Percentiles rank a stretch among this genome's conserved stretches.
phyloP scores from a whole-genome alignment of 2,113 vertebrate genomes.

The Papio anubis region DNA sequence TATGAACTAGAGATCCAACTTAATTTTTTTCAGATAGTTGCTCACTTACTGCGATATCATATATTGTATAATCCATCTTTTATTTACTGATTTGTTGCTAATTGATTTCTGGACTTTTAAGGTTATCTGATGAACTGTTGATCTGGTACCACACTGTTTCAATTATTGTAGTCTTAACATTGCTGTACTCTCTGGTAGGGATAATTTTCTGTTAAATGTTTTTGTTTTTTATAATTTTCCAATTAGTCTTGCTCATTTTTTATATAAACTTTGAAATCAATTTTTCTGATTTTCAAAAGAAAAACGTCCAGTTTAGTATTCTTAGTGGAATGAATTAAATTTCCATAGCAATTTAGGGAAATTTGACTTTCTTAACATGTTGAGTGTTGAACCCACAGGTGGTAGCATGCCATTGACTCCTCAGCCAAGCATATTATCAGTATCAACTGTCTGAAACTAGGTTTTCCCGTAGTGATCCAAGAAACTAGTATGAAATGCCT shows the following conservation, averaged over 20 bases:
- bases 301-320: not conserved
- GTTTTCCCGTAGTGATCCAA: not conserved
- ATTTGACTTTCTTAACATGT: not conserved
- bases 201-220: not conserved
- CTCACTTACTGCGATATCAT: not conserved
- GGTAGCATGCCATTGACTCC: not conserved
- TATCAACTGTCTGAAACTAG: not conserved
- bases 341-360: not conserved
- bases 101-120: not conserved
- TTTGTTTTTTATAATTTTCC: not conserved
- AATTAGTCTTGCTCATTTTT: not conserved
- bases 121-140: not conserved
- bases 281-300: not conserved
- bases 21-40: conserved; percentile 12
- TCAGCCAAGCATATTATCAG: not conserved
- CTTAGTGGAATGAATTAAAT: not conserved
- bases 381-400: not conserved
- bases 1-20: not conserved
- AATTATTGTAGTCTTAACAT: conserved; percentile 22
- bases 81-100: conserved; percentile 8
- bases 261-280: not conserved
- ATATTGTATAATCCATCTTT: not conserved
- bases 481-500: not conserved
- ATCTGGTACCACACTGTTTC: not conserved
- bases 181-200: not conserved